Conservation (phyloP, 2,888 invertebrate species). For the Odontothrips loti region DNA sequence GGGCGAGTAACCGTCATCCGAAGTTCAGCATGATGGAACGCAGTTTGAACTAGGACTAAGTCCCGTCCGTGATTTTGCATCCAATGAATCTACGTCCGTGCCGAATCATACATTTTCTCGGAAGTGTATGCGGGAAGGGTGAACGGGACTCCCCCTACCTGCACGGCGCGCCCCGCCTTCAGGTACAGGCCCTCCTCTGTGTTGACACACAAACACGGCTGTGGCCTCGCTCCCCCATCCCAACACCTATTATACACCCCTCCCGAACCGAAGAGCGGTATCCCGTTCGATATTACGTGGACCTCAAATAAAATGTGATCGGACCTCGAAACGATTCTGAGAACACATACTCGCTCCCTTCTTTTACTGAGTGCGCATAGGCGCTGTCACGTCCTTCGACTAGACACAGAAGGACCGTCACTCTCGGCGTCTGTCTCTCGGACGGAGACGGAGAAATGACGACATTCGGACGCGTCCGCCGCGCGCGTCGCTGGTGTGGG, state of each 20-base stretch:
- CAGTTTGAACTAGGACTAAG: too few species aligned
- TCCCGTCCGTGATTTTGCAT: too few species aligned
- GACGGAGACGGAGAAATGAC: not conserved
- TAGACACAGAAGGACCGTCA: not conserved
- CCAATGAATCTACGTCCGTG: too few species aligned
- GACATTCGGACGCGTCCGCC: too few species aligned
- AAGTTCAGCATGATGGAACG: too few species aligned
- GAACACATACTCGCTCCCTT: not conserved
- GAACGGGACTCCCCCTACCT: not conserved
- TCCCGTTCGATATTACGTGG: too few species aligned
- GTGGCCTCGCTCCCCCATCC: not conserved
- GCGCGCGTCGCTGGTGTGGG: not conserved
- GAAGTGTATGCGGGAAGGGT: too few species aligned
- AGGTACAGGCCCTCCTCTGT: constrained; percentile 5
- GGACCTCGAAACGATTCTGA: not conserved
- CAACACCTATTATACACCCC: not conserved
- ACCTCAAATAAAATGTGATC: too few species aligned
- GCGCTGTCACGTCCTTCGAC: too few species aligned
- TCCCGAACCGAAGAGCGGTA: not conserved
- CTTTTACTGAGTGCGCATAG: too few species aligned
- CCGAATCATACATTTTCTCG: too few species aligned
- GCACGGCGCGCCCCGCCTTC: not conserved
- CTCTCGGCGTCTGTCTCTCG: not conserved
- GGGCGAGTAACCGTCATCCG: too few species aligned
- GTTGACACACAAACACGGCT: constrained; percentile 22